Conservation (phyloP, 2,113 vertebrate genomes). For the Callopanchax toddi region DNA sequence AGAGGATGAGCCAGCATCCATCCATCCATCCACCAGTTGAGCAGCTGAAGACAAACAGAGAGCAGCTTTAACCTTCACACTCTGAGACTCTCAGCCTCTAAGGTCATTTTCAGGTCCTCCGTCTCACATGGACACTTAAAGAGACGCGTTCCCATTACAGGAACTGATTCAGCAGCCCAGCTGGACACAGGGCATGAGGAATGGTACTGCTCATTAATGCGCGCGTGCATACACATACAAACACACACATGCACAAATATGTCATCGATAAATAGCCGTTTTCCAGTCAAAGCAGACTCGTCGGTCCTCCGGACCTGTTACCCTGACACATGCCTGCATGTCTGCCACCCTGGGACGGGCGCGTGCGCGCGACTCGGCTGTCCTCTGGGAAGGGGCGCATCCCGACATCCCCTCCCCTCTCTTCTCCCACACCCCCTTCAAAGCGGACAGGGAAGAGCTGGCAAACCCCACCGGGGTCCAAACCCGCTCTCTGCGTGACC, state of each 20-base stretch:
- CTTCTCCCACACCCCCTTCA: neutral
- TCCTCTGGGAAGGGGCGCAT: slow-evolving; percentile 48
- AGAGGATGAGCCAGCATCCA: too few relatives aligned
- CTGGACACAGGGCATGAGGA: neutral
- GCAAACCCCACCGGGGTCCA: slow-evolving; percentile 13
- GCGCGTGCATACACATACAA: slow-evolving; percentile 15
- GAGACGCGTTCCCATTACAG: neutral
- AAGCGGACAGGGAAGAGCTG: slow-evolving; percentile 34
- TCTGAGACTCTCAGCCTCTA: neutral
- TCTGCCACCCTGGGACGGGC: slow-evolving; percentile 1
- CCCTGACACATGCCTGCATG: slow-evolving; percentile 52
- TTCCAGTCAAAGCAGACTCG: slow-evolving; percentile 24
- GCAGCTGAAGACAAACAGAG: too few relatives aligned
- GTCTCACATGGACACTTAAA: neutral
- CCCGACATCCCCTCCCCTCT: neutral
- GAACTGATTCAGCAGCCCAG: neutral
- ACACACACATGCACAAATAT: slow-evolving; percentile 26
- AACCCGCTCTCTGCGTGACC: slow-evolving; percentile 15
- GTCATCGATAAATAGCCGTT: slow-evolving; percentile 60
- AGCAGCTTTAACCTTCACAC: slow-evolving; percentile 4
- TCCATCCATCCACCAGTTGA: neutral
- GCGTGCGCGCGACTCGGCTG: slow-evolving; percentile 42
- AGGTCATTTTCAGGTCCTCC: slow-evolving; percentile 17
- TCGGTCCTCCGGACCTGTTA: slow-evolving; percentile 72
- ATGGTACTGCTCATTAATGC: neutral